phyloP scores from a whole-genome alignment of 2,797 vertebrate genomes.

The Lagorchestes hirsutus region DNA sequence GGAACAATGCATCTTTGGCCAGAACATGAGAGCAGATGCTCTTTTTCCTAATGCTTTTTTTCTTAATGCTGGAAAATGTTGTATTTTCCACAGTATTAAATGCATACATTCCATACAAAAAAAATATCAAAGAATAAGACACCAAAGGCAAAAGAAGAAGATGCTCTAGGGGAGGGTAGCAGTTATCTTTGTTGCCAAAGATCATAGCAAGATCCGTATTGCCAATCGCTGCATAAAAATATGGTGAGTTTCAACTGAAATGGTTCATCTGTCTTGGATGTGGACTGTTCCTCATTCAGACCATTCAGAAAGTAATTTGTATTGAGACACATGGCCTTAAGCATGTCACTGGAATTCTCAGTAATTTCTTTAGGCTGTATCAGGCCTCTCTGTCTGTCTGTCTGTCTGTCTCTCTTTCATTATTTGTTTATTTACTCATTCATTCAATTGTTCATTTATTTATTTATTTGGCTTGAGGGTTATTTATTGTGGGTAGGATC shows the following conservation, averaged over 20 bases:
- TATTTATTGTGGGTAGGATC: no score
- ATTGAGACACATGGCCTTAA: conserved; percentile 25
- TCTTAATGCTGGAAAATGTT: conserved; percentile 57
- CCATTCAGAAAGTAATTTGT: conserved; percentile 58
- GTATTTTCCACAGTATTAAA: conserved; percentile 47
- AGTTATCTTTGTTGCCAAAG: conserved; percentile 51
- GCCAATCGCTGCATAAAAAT: conserved; percentile 62
- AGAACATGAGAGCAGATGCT: conserved; percentile 40
- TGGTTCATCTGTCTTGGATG: conserved; percentile 31
- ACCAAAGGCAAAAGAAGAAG: conserved; percentile 46
- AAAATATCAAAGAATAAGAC: conserved; percentile 9
- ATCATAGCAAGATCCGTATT: conserved; percentile 40
- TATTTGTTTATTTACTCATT: no score
- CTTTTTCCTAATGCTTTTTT: conserved; percentile 28
- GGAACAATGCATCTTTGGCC: conserved; percentile 14
- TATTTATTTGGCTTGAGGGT: no score
- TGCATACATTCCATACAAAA: not conserved
- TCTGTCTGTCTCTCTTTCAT: no score
- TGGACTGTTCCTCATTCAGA: conserved; percentile 55
- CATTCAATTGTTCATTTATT: no score
- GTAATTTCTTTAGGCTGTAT: not conserved
- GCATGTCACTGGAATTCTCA: not conserved
- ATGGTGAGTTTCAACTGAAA: conserved; percentile 30
- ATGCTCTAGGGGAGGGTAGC: not conserved
- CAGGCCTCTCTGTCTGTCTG: not conserved